Base-by-base conservation (phyloP, 2,888 invertebrate genomes). In the Masnerella sp. region DNA sequence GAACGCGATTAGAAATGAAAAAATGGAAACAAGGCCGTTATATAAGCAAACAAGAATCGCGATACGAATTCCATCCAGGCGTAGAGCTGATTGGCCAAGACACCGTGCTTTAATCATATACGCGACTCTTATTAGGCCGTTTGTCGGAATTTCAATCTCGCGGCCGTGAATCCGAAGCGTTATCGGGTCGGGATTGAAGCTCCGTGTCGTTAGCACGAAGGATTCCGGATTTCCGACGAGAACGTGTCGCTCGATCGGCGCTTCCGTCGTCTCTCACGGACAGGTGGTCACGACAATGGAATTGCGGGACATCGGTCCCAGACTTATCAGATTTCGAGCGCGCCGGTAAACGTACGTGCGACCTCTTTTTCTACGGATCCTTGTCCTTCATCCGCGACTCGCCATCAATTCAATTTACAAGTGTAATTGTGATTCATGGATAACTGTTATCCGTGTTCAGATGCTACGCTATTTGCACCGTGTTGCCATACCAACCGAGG, bases 201-300 rank as follows among this genome's bases (percentile, higher is more conserved):
- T 56, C 67, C 70, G 67, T 71, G 67, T 74, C 74, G 74, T 70
- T 74, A 70, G 65, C 65, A 67, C 54, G 58, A 54, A 74, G 61
- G 62, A 64, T 71, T 52, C 64, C 74, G n/a, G n/a, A n/a, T 67
- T 61, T 59, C 43, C 52, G 22, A 70, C 70, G 51, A 74, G 70
- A 54, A 65, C 70, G 74, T 70, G 65, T 59, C 59, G 54, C 51
- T 43, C 51, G 69, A 74, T 65, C 52, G 40, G 70, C 56, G 64
- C 69, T 74, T 74, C 74, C 74, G 74, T 74, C 62, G 61, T 71
- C 62, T 71, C 65, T 70, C 65, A 70, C 67, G 64, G 74, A 74
- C 74, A 74, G 65, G 74, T 74, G 74, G 74, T 74, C 74, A 74
- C 74, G 74, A 74, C 75, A 75, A 71, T 75, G 75, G 62, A 71